Conservation (phyloP, 23 tunicate genomes). For the Styela plicata region DNA sequence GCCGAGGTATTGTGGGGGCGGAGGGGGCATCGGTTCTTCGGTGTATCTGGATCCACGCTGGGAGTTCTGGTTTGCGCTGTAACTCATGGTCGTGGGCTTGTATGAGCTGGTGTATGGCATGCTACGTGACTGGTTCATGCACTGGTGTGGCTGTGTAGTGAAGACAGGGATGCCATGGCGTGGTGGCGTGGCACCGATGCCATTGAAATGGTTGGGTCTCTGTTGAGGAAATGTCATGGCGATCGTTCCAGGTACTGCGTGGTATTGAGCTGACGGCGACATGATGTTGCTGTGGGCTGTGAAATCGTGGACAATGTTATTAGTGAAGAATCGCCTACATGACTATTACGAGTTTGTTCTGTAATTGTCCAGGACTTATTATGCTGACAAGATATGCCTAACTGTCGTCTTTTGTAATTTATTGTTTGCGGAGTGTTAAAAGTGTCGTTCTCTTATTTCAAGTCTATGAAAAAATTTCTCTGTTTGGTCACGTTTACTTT, state of each 20-base stretch:
- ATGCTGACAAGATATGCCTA: no score
- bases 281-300: slow-evolving; percentile 7
- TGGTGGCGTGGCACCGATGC: background rate
- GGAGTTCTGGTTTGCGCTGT: background rate
- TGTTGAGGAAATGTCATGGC: slow-evolving; percentile 23
- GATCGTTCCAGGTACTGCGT: slow-evolving; percentile 7
- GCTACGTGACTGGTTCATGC: slow-evolving; percentile 16
- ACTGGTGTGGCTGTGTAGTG: slow-evolving; percentile 14
- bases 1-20: slow-evolving; percentile 43
- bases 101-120: slow-evolving; percentile 9
- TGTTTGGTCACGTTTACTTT: no score
- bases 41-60: background rate
- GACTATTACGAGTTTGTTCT: no score
- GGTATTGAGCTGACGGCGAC: slow-evolving; percentile 10
- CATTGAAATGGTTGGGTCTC: slow-evolving; percentile 18
- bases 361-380: no score
- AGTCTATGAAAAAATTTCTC: no score
- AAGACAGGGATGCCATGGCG: background rate
- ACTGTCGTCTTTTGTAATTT: no score
- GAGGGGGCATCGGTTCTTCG: slow-evolving; percentile 37
- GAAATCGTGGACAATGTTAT: no score
- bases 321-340: no score
- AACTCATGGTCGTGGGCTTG: slow-evolving; percentile 1
- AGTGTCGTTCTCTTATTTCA: no score
- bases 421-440: no score